Evolutionary conservation across 2,113 vertebrate genomes (phyloP).

Genomic region (Cromileptes altivelis): DNA sequence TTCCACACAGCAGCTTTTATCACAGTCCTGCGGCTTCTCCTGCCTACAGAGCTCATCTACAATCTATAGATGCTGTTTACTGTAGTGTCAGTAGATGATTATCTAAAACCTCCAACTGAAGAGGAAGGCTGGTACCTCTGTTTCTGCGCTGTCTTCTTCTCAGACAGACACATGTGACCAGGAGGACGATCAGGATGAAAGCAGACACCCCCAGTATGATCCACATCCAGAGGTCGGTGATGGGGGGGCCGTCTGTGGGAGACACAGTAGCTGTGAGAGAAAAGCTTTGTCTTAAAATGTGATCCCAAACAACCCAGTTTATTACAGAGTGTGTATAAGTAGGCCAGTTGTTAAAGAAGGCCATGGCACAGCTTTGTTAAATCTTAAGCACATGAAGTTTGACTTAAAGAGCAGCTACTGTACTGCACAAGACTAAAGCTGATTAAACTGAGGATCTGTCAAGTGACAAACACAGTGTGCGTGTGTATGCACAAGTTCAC

Average conservation of each 20-base stretch:
- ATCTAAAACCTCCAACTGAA: not conserved
- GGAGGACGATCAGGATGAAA: conserved; percentile 46
- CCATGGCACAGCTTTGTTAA: no score
- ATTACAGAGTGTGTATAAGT: not conserved
- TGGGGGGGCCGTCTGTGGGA: fast-evolving
- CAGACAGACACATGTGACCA: conserved; percentile 9
- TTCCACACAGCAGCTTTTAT: not conserved
- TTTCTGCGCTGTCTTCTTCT: conserved; percentile 11
- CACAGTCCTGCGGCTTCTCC: not conserved
- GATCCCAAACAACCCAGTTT: not conserved
- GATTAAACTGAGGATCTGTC: no score
- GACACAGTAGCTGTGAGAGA: conserved; percentile 18
- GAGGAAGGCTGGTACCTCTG: conserved; percentile 50
- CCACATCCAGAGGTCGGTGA: conserved; percentile 19
- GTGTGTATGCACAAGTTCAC: not conserved
- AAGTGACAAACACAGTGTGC: not conserved
- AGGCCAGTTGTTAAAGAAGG: no score
- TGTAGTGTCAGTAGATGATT: not conserved
- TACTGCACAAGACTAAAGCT: no score
- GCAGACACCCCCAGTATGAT: not conserved
- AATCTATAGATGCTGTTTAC: not conserved
- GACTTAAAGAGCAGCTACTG: no score
- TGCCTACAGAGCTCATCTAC: conserved; percentile 14
- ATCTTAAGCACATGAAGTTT: no score
- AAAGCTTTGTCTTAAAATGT: conserved; percentile 5